Conservation (phyloP, 2,888 invertebrate genomes). For the Carterocephalus palaemon region DNA sequence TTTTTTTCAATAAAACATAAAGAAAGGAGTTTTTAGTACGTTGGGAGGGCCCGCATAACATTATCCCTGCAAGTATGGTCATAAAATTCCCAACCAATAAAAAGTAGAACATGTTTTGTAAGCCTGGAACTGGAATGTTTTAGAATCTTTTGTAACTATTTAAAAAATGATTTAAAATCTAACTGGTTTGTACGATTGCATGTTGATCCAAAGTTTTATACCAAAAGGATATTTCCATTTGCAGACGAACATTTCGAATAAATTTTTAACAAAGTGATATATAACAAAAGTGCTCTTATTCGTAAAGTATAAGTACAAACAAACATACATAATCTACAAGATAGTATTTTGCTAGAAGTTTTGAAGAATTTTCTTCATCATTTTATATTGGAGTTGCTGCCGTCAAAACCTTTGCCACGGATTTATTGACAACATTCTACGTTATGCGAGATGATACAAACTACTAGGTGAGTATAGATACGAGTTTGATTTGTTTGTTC, state of each 20-base stretch:
- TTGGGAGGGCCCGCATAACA: constrained; percentile 14
- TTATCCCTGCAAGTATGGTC: not conserved
- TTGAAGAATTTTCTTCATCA: constrained; percentile 29
- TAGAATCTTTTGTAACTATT: no score
- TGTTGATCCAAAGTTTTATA: constrained; percentile 22
- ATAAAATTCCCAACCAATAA: constrained; percentile 1
- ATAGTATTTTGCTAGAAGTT: constrained; percentile 37
- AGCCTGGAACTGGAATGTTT: constrained; percentile 27
- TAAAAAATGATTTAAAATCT: constrained; percentile 26
- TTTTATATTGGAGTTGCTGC: constrained; percentile 37
- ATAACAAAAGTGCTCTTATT: constrained; percentile 58
- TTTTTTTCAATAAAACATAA: constrained; percentile 8
- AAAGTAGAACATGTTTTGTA: constrained; percentile 27
- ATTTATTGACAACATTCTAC: constrained; percentile 44
- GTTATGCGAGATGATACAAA: constrained; percentile 65
- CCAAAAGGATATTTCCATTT: constrained; percentile 28
- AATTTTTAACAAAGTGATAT: constrained; percentile 32
- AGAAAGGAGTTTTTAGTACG: constrained; percentile 1
- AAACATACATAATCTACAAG: constrained; percentile 36
- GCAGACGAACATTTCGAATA: constrained; percentile 28
- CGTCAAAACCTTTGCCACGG: constrained; percentile 29
- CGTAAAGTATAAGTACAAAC: constrained; percentile 41
- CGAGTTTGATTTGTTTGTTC: not conserved
- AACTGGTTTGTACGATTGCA: constrained; percentile 25
- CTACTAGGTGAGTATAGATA: constrained; percentile 56